These are phyloP conservation scores for Venustaconcha ellipsiformis DNA, from an alignment of 1,140 invertebrate genomes.

Conservation along the genomic window DNA sequence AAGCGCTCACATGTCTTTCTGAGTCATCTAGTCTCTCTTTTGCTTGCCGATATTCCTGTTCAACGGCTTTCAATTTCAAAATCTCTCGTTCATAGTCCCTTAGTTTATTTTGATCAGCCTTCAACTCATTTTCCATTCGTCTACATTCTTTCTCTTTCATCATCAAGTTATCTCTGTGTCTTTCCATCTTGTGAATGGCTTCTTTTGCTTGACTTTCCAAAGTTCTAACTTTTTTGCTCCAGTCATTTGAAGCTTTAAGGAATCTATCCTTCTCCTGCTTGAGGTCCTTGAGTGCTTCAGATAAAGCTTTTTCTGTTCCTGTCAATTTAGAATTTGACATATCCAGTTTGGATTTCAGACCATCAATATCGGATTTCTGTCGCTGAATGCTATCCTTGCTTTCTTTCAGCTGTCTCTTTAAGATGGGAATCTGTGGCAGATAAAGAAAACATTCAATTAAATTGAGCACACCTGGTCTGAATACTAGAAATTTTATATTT, in stretches of 20 bases:
- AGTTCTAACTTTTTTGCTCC: constrained; percentile 55
- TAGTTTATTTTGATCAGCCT: constrained; percentile 47
- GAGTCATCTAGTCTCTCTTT: constrained; percentile 58
- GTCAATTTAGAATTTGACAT: constrained; percentile 62
- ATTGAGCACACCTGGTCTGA: no score
- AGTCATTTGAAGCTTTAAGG: constrained; percentile 58
- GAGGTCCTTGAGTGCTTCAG: constrained; percentile 57
- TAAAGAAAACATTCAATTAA: no score
- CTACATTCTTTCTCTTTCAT: constrained; percentile 58
- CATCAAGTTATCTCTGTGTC: constrained; percentile 42
- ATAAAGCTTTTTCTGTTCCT: constrained; percentile 61
- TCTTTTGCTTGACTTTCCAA: constrained; percentile 57
- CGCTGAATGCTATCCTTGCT: constrained; percentile 50
- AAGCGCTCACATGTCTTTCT: constrained; percentile 42
- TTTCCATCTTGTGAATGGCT: constrained; percentile 50
- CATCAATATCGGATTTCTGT: constrained; percentile 59
- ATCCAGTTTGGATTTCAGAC: constrained; percentile 59
- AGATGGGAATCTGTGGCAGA: constrained; percentile 43
- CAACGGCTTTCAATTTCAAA: constrained; percentile 56
- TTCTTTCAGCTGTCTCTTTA: constrained; percentile 63
- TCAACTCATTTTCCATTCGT: constrained; percentile 54
- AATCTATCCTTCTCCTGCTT: constrained; percentile 62
- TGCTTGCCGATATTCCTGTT: constrained; percentile 54
- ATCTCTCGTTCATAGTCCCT: constrained; percentile 58
- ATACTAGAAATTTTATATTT: background rate